Conservation (phyloP, 2,113 vertebrate species). For the Otocyon megalotis region DNA sequence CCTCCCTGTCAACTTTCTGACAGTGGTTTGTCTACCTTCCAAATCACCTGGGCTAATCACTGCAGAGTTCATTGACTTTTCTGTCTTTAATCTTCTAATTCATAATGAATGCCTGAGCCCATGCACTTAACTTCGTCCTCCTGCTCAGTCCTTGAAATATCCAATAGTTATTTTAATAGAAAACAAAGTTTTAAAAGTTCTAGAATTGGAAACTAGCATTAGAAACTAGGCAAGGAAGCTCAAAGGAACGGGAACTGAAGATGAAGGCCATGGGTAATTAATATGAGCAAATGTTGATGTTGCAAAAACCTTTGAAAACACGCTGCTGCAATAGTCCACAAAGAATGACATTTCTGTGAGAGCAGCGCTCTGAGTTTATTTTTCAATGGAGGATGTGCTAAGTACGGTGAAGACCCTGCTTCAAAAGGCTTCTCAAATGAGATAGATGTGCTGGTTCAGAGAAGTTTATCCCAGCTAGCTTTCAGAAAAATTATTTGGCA, state of each 20-base stretch:
- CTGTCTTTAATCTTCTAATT: constrained; percentile 41
- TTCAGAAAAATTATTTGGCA: not conserved
- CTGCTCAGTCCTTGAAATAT: not conserved
- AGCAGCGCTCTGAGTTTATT: not conserved
- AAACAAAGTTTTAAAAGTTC: not conserved
- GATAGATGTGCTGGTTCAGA: not conserved
- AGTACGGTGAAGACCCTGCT: not conserved
- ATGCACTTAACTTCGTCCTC: not conserved
- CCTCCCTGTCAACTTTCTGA: not conserved
- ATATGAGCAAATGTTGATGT: not conserved
- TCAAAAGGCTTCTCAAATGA: not conserved
- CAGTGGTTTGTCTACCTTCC: not conserved
- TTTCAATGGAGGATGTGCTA: not conserved
- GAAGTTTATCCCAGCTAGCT: not conserved
- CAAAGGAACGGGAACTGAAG: not conserved
- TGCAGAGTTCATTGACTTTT: constrained; percentile 25
- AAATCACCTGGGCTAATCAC: not conserved
- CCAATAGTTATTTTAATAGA: constrained; percentile 3
- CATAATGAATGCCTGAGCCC: not conserved
- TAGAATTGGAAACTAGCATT: not conserved
- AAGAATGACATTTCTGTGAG: not conserved
- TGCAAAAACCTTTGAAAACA: not conserved
- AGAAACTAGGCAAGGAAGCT: not conserved
- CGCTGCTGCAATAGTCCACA: not conserved
- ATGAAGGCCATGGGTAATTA: not conserved